Base-by-base conservation (phyloP, 1,140 invertebrate genomes). In the roundworm (Caenorhabditis elegans) region DNA sequence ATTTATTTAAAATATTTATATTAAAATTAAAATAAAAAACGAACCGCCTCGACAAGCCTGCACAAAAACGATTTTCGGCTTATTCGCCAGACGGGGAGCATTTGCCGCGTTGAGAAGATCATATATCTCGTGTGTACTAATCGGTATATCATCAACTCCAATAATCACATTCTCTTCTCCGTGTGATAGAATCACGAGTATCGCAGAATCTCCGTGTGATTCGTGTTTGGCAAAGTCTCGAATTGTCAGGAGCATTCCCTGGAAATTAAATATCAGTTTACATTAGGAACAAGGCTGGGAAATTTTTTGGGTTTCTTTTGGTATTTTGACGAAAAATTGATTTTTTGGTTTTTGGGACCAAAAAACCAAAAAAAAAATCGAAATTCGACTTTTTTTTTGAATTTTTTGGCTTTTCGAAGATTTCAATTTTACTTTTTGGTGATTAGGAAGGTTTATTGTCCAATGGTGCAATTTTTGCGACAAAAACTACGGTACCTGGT, bases 31-130 rank as follows among this genome's bases (percentile, higher is more conserved):
- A 76, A 79, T n/a, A n/a, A n/a, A n/a, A n/a, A n/a, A n/a, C 39
- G 17, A 6, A 84, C 79, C 60, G 55, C 86, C 86, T 70, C 93
- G 92, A 89, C 94, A 94, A 51, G 92, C 92, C 89, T 94, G 94
- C 86, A 94, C 94, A 43, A 95, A 92, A 83, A 94, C 93, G 81
- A 94, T 92, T 90, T 95, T 95, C 46, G 94, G 94, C 86, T 94
- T 93, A 46, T 91, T 90, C 0, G 90, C 86, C 43, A 95, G 90
- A 78, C 90, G 78, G 0, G 91, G 91, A 86, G 90, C 90, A 39
- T 87, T 86, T 8, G 78, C 85, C 65, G 89, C 89, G 65, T 89
- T 88, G 34, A 83, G 31, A 39, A 49, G 36, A 39, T 39, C 36
- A 15, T 83, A 36, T 6, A 83, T 24, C 1, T 86, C 83, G 31